Conservation (phyloP, 2,888 invertebrate genomes). For the Amblyjoppa proteus region DNA sequence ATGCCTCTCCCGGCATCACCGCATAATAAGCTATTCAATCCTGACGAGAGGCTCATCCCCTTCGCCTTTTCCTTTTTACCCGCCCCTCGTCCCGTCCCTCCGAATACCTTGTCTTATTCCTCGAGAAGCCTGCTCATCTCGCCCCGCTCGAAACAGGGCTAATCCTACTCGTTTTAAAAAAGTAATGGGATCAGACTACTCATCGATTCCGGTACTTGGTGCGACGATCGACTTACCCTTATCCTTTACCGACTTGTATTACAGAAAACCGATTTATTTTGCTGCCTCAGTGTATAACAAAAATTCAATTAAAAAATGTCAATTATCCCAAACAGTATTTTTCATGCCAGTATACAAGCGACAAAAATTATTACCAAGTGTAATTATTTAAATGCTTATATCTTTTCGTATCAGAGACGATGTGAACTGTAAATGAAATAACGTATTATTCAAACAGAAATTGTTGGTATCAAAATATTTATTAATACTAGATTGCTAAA, state of each 20-base stretch:
- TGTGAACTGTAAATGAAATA: too few relatives aligned
- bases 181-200: conserved; percentile 67
- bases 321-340: too few relatives aligned
- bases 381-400: too few relatives aligned
- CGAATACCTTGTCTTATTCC: conserved; percentile 63
- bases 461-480: too few relatives aligned
- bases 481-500: neutral
- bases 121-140: conserved; percentile 56
- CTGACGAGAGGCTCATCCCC: conserved; percentile 64
- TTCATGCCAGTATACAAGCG: neutral
- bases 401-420: too few relatives aligned
- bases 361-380: too few relatives aligned
- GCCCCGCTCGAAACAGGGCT: conserved; percentile 51
- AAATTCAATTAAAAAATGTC: neutral
- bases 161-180: conserved; percentile 66
- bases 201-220: conserved; percentile 68
- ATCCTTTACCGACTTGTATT: conserved; percentile 33
- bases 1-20: conserved; percentile 64
- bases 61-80: conserved; percentile 59
- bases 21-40: conserved; percentile 68
- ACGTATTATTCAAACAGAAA: too few relatives aligned
- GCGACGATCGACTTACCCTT: conserved; percentile 60
- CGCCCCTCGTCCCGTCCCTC: conserved; percentile 36
- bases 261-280: conserved; percentile 2
- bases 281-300: neutral